Conservation (phyloP, 2,888 invertebrate genomes). For the Coleophora flavipennella region DNA sequence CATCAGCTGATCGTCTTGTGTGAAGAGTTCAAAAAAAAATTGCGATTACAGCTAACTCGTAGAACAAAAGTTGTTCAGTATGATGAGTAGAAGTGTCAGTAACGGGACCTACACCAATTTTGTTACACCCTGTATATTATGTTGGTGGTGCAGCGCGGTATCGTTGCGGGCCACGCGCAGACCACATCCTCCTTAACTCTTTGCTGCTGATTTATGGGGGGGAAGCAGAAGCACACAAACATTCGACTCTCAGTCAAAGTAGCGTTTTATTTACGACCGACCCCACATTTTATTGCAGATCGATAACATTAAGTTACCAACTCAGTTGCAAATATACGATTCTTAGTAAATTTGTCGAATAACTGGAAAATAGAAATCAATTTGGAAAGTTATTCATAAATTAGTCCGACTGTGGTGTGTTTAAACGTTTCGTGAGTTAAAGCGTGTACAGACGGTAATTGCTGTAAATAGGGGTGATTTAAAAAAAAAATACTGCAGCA, state of each 20-base stretch:
- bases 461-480: constrained; percentile 39
- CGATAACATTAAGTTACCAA: constrained; percentile 40
- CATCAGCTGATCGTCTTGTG: no score
- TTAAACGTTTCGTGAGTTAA: constrained; percentile 31
- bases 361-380: not conserved
- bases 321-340: not conserved
- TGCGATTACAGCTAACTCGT: no score
- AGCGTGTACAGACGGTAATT: constrained; percentile 30
- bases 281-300: constrained; percentile 48
- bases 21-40: no score
- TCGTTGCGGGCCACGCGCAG: constrained; percentile 38
- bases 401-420: constrained; percentile 27
- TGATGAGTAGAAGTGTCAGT: no score
- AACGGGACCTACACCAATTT: no score
- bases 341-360: not conserved
- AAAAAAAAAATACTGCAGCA: constrained; percentile 36
- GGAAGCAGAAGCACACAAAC: constrained; percentile 41
- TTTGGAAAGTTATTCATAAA: constrained; percentile 10
- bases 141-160: constrained; percentile 14
- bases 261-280: constrained; percentile 49
- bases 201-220: constrained; percentile 56
- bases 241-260: constrained; percentile 45
- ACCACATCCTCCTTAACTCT: constrained; percentile 44
- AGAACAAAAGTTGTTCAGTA: no score
- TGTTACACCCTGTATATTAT: no score